Conservation (phyloP, 2,888 invertebrate genomes). For the Strigamia maritima region DNA sequence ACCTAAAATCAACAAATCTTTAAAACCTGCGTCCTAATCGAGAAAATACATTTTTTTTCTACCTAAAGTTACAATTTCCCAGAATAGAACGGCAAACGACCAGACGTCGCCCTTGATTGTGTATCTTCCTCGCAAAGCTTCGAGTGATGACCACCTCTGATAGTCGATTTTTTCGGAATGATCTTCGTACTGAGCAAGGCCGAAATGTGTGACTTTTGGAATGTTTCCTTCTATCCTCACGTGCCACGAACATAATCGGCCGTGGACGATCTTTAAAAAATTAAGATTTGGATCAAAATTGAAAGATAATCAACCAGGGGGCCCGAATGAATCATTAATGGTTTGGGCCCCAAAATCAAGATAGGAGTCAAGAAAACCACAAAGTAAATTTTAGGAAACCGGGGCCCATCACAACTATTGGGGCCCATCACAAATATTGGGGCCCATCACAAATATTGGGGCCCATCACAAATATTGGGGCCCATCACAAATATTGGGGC, state of each 20-base stretch:
- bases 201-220: constrained; percentile 73
- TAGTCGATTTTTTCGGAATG: constrained; percentile 61
- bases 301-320: too few relatives aligned
- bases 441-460: too few relatives aligned
- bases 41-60: constrained; percentile 39
- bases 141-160: constrained; percentile 74
- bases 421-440: too few relatives aligned
- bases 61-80: constrained; percentile 77
- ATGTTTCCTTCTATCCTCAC: constrained; percentile 64
- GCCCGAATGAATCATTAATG: too few relatives aligned
- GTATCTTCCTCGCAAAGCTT: constrained; percentile 66
- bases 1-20: constrained; percentile 50
- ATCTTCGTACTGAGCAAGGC: constrained; percentile 64
- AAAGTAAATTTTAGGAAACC: too few relatives aligned
- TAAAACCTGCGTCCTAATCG: not conserved
- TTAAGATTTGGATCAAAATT: constrained; percentile 8
- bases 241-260: constrained; percentile 69
- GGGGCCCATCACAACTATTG: too few relatives aligned
- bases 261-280: constrained; percentile 58
- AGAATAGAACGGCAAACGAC: constrained; percentile 76
- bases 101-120: constrained; percentile 75
- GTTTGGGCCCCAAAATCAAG: too few relatives aligned
- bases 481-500: too few relatives aligned
- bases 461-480: too few relatives aligned
- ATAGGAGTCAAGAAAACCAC: too few relatives aligned